Percentiles rank a stretch among this genome's conserved stretches.
phyloP scores from a whole-genome alignment of 1,140 invertebrate genomes.

The Lordiphosa clarofinis region DNA sequence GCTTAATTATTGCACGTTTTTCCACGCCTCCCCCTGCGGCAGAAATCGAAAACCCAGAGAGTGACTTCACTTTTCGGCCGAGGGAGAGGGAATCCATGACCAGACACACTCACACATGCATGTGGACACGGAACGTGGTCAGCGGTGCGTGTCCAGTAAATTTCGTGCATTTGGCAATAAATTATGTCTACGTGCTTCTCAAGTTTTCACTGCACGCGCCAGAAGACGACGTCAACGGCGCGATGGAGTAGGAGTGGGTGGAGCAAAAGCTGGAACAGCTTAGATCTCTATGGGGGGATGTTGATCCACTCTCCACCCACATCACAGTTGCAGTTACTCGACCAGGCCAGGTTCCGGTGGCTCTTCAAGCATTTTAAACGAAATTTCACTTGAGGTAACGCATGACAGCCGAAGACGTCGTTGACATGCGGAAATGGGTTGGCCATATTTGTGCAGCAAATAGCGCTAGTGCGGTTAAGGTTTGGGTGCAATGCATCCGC shows the following conservation, averaged over 20 bases:
- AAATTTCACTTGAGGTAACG: constrained; percentile 30
- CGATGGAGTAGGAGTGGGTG: constrained; percentile 1
- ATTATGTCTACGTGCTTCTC: constrained; percentile 54
- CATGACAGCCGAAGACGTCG: constrained; percentile 28
- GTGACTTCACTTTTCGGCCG: constrained; percentile 13
- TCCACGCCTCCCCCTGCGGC: constrained; percentile 1
- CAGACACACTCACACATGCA: constrained; percentile 9
- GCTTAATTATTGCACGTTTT: constrained; percentile 54
- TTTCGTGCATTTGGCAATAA: constrained; percentile 56
- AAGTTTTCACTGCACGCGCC: constrained; percentile 42
- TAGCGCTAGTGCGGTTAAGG: background rate
- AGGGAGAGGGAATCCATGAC: constrained; percentile 15
- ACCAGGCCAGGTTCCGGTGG: constrained; percentile 36
- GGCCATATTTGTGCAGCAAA: constrained; percentile 40
- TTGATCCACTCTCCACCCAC: background rate
- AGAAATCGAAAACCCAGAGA: constrained; percentile 35
- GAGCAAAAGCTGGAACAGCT: constrained; percentile 4
- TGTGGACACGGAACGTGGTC: constrained; percentile 30
- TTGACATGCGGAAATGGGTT: constrained; percentile 53
- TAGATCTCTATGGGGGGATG: constrained; percentile 18
- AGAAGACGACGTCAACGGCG: constrained; percentile 1
- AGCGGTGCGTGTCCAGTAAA: constrained; percentile 39
- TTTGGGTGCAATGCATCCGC: constrained; percentile 15
- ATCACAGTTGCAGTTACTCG: constrained; percentile 29
- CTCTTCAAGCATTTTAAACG: background rate